Base-by-base conservation (phyloP, 2,113 vertebrate species). In the Eclectus roratus region DNA sequence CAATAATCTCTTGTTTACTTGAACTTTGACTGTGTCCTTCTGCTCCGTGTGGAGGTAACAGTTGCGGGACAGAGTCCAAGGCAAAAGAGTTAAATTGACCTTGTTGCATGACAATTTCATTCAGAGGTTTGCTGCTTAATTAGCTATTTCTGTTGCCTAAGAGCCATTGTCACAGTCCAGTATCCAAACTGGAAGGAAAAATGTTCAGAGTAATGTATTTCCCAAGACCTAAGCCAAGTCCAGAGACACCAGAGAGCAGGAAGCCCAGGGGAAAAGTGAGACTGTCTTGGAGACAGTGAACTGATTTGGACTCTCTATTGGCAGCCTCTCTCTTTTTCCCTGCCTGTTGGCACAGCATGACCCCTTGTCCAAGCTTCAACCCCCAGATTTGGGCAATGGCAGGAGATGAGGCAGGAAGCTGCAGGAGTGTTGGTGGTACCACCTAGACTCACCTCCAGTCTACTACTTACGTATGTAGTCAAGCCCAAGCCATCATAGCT, bases 21-120 rank as follows among this genome's bases (percentile, higher is more conserved):
- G 71, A 89, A 87, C 92, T 89, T 87, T 21, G 43, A 43, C n/a
- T 74, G 39, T 80, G 91, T 91, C 87, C 95, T 93, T 80, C 90
- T 96, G 84, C 78, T 95, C 68, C 78, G 24, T 73, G 90, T 85
- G 35, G 91, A 97, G 86, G 80, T 58, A 89, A 77, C 66, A 46
- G 24, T 18, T 14, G 35, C 0, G 1, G 93, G 52, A 64, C 93
- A 95, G 65, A 96, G 96, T 96, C 95, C 97, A 60, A 97, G 97
- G 98, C 97, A 98, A 66, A 96, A 81, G 76, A 97, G 94, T 81
- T 97, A 91, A 65, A 97, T n/a, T 17, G 96, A 95, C 50, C 94
- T 97, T 97, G 86, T 74, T 97, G 10, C 55, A 49, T 93, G 86
- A 97, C 92, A 52, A 91, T 96, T 85, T 73, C 55, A 61, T 90